phyloP scores from a whole-genome alignment of 2,797 vertebrate species.

The Octomys mimax region DNA sequence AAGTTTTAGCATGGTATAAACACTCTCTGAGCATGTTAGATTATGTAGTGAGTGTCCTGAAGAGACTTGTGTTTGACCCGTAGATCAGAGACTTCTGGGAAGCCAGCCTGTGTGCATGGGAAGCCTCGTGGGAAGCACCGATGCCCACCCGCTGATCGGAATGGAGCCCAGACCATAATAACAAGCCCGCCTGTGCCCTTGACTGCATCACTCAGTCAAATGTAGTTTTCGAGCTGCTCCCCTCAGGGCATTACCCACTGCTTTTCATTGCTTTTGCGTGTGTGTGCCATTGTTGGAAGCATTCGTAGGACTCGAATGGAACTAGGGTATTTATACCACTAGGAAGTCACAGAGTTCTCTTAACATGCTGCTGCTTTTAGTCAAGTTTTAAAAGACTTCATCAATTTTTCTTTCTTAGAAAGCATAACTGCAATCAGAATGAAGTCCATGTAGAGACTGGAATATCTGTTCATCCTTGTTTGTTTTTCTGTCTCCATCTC shows the following conservation, averaged over 20 bases:
- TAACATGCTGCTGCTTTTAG: background rate
- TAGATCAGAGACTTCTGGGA: background rate
- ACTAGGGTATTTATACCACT: background rate
- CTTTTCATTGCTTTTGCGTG: background rate
- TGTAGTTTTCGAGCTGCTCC: background rate
- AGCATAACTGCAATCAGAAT: background rate
- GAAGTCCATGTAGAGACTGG: background rate
- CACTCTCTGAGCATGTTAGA: background rate
- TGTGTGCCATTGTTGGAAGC: background rate
- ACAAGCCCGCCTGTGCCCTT: background rate
- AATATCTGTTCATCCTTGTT: background rate
- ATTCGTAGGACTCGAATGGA: background rate
- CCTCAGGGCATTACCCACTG: background rate
- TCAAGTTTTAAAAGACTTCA: slow-evolving; percentile 17
- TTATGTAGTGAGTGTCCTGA: background rate
- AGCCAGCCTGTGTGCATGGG: background rate
- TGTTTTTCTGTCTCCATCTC: background rate
- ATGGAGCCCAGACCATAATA: background rate
- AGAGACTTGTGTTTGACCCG: background rate
- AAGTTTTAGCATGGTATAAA: background rate
- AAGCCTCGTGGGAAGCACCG: background rate
- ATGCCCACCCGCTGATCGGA: background rate
- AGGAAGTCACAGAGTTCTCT: background rate
- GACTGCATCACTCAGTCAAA: background rate
- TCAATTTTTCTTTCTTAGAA: slow-evolving; percentile 33